phyloP scores from a whole-genome alignment of 1,140 invertebrate genomes.

The Megalopta genalis region DNA sequence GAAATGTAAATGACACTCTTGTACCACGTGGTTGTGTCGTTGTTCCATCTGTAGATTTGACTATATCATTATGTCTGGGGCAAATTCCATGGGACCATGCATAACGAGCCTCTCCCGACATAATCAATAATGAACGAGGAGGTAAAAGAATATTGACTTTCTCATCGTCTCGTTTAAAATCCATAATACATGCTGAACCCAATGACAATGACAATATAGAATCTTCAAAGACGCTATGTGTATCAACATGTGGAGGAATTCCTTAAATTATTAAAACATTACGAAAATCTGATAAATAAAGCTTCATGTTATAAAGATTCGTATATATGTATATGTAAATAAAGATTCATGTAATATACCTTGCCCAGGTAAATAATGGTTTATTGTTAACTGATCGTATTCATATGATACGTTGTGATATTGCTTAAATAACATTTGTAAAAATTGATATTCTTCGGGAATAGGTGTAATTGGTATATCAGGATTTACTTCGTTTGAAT shows the following conservation, averaged over 20 bases:
- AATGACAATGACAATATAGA: constrained; percentile 94
- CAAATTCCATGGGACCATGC: constrained; percentile 93
- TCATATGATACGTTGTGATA: constrained; percentile 75
- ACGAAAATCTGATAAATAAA: constrained; percentile 1
- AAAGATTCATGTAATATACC: constrained; percentile 79
- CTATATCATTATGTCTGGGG: constrained; percentile 90
- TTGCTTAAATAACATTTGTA: constrained; percentile 84
- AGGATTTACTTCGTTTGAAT: constrained; percentile 92
- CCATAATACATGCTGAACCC: constrained; percentile 93
- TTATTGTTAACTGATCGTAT: constrained; percentile 96
- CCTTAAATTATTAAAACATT: constrained; percentile 81
- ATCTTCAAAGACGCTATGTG: constrained; percentile 94
- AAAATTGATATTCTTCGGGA: constrained; percentile 85
- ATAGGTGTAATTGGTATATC: constrained; percentile 85
- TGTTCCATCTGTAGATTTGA: constrained; percentile 78
- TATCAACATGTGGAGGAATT: constrained; percentile 97
- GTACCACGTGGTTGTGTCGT: constrained; percentile 82
- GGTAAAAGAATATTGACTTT: constrained; percentile 86
- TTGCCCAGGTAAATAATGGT: constrained; percentile 95
- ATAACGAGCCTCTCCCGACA: constrained; percentile 90
- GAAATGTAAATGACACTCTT: constrained; percentile 94
- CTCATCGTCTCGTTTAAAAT: constrained; percentile 86
- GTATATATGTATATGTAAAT: no score
- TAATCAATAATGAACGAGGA: constrained; percentile 89
- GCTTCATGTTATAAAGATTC: no score